A percentile compares a stretch with the other conserved stretches of the same genome.
Conservation (phyloP, 1,140 invertebrate genomes). For the Melanaphis sacchari region DNA sequence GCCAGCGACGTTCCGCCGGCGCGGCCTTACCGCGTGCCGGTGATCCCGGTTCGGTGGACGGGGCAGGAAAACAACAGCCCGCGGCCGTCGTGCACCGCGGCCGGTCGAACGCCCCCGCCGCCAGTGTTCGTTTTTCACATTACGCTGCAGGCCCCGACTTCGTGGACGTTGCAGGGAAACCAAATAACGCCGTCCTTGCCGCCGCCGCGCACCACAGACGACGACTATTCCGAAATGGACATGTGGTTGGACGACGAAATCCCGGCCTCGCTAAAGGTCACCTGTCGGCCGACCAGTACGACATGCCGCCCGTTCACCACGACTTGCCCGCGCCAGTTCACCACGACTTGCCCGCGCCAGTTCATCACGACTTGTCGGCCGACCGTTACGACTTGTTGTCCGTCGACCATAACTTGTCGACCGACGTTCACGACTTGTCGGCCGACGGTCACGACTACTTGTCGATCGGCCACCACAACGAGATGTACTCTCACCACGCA, state of each 20-base stretch:
- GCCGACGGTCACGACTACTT: not conserved
- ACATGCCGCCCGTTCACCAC: not conserved
- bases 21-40: not conserved
- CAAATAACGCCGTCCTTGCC: not conserved
- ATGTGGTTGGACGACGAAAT: not conserved
- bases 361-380: not conserved
- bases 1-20: not conserved
- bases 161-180: not conserved
- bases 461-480: not conserved
- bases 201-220: too few relatives aligned
- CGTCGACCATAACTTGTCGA: accelerated
- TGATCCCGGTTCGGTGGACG: not conserved
- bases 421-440: too few relatives aligned
- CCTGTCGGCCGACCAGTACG: not conserved
- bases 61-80: too few relatives aligned
- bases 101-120: too few relatives aligned
- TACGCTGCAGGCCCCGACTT: not conserved
- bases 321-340: not conserved
- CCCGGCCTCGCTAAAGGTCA: too few relatives aligned
- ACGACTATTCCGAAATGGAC: not conserved
- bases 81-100: too few relatives aligned
- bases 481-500: too few relatives aligned
- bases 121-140: not conserved
- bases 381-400: not conserved
- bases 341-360: not conserved